These are phyloP conservation scores for Neotoxoptera formosana DNA, from an alignment of 1,140 invertebrate genomes.

Conservation along the genomic window DNA sequence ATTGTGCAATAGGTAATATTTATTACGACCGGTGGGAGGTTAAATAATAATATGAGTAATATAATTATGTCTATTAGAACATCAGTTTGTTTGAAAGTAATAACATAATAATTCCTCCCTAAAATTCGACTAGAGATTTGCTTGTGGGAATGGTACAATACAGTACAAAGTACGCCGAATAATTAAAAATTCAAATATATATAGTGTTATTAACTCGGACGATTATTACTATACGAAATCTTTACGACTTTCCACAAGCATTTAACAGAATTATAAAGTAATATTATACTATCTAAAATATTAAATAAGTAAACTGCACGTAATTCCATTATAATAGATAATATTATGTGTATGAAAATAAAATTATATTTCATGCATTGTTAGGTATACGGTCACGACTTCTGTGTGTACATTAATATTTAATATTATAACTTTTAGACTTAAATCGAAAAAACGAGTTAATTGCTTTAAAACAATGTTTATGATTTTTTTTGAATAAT, in stretches of 20 bases:
- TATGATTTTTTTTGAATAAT: background rate
- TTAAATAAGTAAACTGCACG: background rate
- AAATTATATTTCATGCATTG: background rate
- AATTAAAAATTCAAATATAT: background rate
- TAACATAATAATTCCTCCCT: background rate
- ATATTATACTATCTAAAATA: background rate
- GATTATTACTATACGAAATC: background rate
- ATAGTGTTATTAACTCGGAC: background rate
- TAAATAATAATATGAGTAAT: background rate
- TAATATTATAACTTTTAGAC: no score
- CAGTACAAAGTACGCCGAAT: background rate
- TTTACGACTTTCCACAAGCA: background rate
- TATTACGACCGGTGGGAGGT: background rate
- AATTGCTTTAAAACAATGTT: no score
- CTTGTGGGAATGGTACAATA: background rate
- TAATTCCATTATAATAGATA: background rate
- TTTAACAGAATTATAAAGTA: background rate
- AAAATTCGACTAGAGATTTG: background rate
- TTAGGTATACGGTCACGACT: no score
- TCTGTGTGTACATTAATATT: no score
- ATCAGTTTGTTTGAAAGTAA: background rate
- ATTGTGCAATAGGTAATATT: background rate
- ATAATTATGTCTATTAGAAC: background rate
- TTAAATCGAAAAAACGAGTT: background rate
- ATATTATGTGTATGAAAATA: background rate